Base-by-base conservation (phyloP, 2,797 vertebrate species). In the Philypnodon macrostomus region DNA sequence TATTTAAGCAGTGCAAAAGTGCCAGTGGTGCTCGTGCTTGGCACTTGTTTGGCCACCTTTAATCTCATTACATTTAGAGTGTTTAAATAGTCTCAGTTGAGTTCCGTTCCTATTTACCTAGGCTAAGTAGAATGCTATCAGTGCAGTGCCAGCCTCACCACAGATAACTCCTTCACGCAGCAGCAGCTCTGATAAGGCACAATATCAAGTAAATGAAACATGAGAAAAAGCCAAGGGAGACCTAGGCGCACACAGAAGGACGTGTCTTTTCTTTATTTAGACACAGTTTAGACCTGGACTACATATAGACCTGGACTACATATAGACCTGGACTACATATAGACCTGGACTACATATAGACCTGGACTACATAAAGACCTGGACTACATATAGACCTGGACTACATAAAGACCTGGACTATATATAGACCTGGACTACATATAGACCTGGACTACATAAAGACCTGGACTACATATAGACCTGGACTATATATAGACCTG, bases 1-100 rank as follows among this genome's bases (percentile, higher is more conserved):
- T 57, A 68, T 56, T 61, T 53, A 62, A 41, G 62, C 44, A 15
- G 57, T 24, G 61, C 37, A 38, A 29, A 54, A 48, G 52, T 27
- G 26, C 50, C 56, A 48, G 17, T 13, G 52, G 42, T 31, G 63
- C 68, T 46, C 52, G 56, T 49, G 67, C 75, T 77, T 77, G 74
- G 50, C 63, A 60, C 49, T 65, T 81, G 84, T 84, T 83, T 83
- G 83, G 74, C 76, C 76, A 55, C 50, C 48, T 85, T 83, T 81
- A 85, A 87, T 89, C 83, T 88, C 70, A 53, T 78, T 79, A 77
- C 73, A 73, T 83, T 88, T 87, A 76, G 79, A 75, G 80, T 85
- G 85, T 87, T 89, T 86, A 86, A 85, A 86, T 69, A 58, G 83
- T 88, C 80, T 84, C 87, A 86, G 79, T 86, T 86, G 75, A 85